Conservation (phyloP, 2,888 invertebrate species). For the Folsomia manolachei region DNA sequence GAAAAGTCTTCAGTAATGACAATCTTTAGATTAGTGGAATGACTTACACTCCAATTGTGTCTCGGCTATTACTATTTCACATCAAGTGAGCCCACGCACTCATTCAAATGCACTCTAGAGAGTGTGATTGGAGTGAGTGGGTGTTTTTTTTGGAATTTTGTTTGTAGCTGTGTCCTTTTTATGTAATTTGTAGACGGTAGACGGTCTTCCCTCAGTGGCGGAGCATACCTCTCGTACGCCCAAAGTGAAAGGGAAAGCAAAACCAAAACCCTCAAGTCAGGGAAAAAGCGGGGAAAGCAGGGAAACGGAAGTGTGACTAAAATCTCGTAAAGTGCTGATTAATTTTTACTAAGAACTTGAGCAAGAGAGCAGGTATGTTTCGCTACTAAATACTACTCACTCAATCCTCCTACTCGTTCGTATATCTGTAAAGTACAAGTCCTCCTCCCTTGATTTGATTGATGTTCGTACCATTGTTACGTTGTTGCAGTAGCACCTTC, state of each 20-base stretch:
- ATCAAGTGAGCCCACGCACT: no score
- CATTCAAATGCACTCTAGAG: no score
- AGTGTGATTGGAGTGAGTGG: no score
- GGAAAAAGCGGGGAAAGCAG: conserved; percentile 41
- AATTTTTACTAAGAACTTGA: conserved; percentile 25
- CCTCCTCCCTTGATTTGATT: background rate
- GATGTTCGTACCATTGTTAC: background rate
- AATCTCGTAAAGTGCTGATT: conserved; percentile 33
- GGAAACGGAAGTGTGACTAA: conserved; percentile 44
- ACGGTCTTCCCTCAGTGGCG: conserved; percentile 28
- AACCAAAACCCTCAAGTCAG: conserved; percentile 34
- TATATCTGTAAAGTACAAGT: conserved; percentile 10
- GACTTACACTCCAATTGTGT: no score
- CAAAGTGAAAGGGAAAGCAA: conserved; percentile 31
- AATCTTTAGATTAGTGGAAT: no score
- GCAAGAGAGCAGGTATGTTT: conserved; percentile 39
- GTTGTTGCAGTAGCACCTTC: background rate
- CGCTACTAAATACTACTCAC: conserved; percentile 26
- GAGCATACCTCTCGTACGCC: conserved; percentile 43
- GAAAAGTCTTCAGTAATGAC: no score
- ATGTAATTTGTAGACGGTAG: conserved; percentile 21
- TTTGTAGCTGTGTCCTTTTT: conserved; percentile 18
- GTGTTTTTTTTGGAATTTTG: no score
- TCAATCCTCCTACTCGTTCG: background rate
- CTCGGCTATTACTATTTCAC: no score